Evolutionary conservation across 2,797 vertebrate genomes (phyloP).

Genomic region (Phylloscopus collybita): DNA sequence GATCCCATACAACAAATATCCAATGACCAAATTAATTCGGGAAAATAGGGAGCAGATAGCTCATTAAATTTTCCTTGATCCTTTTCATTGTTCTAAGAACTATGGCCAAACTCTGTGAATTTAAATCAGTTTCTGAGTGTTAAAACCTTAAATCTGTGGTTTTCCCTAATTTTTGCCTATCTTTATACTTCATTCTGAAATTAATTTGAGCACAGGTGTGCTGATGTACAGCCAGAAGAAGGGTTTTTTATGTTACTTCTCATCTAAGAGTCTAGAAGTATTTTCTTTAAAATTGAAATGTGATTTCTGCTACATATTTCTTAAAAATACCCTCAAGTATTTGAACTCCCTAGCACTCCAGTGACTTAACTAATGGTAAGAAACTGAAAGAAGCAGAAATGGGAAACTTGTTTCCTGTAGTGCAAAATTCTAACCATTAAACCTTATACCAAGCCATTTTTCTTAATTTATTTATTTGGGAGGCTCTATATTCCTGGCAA

Average conservation of each 20-base stretch:
- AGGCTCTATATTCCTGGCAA: neutral
- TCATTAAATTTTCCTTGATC: neutral
- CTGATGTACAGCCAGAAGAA: neutral
- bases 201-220: neutral
- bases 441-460: neutral
- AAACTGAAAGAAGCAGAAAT: neutral
- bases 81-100: neutral
- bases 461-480: neutral
- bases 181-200: neutral
- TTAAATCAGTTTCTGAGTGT: neutral
- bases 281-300: neutral
- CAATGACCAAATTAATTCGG: neutral
- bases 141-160: neutral
- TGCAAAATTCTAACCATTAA: neutral
- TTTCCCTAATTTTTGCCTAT: neutral
- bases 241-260: neutral
- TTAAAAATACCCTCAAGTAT: neutral
- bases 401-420: neutral
- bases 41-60: neutral
- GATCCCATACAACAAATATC: neutral
- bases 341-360: neutral
- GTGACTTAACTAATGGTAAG: neutral
- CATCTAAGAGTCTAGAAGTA: neutral
- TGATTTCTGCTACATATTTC: neutral
- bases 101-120: neutral